These are phyloP conservation scores for Euura saliciscinereae DNA, from an alignment of 1,140 invertebrate species.

Conservation along the genomic window DNA sequence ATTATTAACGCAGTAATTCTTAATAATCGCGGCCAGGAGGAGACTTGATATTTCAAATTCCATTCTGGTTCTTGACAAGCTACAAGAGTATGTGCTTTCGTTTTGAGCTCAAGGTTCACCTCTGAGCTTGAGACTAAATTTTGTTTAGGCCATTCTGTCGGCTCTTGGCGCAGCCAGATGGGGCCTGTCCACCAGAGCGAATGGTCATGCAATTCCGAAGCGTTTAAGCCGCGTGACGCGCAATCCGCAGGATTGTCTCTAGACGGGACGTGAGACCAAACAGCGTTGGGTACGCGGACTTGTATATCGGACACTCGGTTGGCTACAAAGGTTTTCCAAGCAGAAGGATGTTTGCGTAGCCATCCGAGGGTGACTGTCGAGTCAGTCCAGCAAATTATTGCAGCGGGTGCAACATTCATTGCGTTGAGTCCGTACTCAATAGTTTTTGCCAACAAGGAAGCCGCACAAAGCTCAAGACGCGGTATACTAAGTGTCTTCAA, in stretches of 20 bases:
- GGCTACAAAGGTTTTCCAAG: slow-evolving; percentile 38
- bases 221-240: slow-evolving; percentile 30
- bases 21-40: background rate
- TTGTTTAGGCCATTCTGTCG: background rate
- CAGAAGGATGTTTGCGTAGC: slow-evolving; percentile 30
- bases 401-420: too few relatives aligned
- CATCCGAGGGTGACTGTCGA: too few relatives aligned
- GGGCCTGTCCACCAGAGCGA: slow-evolving; percentile 26
- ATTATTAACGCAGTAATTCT: too few relatives aligned
- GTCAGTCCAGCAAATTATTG: too few relatives aligned
- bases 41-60: too few relatives aligned
- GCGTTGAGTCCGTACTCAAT: too few relatives aligned
- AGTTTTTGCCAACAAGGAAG: slow-evolving; percentile 13
- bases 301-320: slow-evolving; percentile 47
- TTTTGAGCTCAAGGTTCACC: too few relatives aligned
- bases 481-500: slow-evolving; percentile 19
- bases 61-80: too few relatives aligned
- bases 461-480: slow-evolving; percentile 17
- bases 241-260: slow-evolving; percentile 40
- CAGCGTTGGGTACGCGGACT: slow-evolving; percentile 17
- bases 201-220: slow-evolving; percentile 11
- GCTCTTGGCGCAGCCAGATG: background rate
- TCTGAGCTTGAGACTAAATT: slow-evolving; percentile 12
- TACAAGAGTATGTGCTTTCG: too few relatives aligned
- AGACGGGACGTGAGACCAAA: background rate